phyloP scores from a whole-genome alignment of 1,140 invertebrate species.

The Penaeus vannamei region DNA sequence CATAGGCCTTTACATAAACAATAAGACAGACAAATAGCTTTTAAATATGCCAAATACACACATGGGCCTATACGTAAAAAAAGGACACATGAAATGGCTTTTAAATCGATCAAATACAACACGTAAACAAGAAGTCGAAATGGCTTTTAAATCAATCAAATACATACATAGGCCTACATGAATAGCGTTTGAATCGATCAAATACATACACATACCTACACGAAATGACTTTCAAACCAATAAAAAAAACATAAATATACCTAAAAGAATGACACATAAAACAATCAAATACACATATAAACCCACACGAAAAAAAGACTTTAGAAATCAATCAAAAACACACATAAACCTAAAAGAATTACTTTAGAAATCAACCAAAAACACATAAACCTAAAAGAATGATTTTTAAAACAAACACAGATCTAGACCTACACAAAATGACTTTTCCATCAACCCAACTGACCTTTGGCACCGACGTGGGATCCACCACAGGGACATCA shows the following conservation, averaged over 20 bases:
- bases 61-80: too few species aligned
- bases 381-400: neutral
- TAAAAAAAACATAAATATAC: too few species aligned
- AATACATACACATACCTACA: neutral
- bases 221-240: too few species aligned
- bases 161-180: too few species aligned
- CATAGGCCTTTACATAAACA: too few species aligned
- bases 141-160: neutral
- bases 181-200: too few species aligned
- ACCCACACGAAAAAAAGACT: too few species aligned
- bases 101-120: too few species aligned
- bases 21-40: neutral
- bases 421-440: neutral
- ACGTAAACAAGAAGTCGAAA: neutral
- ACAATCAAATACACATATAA: too few species aligned
- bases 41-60: neutral
- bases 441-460: neutral
- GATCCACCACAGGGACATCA: slow-evolving; percentile 37
- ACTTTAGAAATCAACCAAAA: too few species aligned
- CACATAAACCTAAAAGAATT: neutral
- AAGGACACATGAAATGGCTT: too few species aligned
- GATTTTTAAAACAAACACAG: neutral
- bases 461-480: slow-evolving; percentile 44
- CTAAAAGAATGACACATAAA: too few species aligned
- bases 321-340: neutral